Conservation (phyloP, 2,113 vertebrate species). For the Carollia perspicillata region DNA sequence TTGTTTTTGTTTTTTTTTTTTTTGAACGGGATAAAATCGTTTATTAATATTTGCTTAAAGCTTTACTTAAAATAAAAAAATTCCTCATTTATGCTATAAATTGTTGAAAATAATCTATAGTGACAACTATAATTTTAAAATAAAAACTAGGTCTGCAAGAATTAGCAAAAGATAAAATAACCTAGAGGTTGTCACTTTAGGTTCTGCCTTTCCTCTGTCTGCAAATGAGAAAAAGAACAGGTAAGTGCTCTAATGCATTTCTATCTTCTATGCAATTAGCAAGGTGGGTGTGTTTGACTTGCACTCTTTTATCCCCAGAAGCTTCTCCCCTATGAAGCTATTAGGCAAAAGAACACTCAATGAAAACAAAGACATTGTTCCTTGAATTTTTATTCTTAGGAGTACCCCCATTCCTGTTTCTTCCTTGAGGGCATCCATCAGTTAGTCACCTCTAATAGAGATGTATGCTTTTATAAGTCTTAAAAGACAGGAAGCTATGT, state of each 20-base stretch:
- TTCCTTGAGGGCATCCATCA: not conserved
- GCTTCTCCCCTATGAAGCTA: not conserved
- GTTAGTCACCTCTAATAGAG: not conserved
- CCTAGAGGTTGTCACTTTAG: not conserved
- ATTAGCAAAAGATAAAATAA: slow-evolving; percentile 18
- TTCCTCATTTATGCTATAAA: not conserved
- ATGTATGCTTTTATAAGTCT: not conserved
- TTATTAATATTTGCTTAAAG: slow-evolving; percentile 6
- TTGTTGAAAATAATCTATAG: not conserved
- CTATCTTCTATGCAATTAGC: not conserved
- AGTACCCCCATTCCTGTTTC: not conserved
- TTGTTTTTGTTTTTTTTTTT: not conserved
- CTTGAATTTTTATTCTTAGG: not conserved
- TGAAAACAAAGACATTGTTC: not conserved
- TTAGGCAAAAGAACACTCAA: not conserved
- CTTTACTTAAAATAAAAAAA: not conserved
- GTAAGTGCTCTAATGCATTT: not conserved
- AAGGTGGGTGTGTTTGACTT: not conserved
- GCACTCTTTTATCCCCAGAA: not conserved
- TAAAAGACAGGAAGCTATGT: not conserved
- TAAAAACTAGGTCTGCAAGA: not conserved
- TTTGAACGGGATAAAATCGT: not conserved
- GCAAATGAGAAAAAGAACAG: not conserved
- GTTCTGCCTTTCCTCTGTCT: not conserved
- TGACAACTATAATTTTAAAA: slow-evolving; percentile 13